phyloP scores from a whole-genome alignment of 2,797 vertebrate genomes.

The Philypnodon macrostomus region DNA sequence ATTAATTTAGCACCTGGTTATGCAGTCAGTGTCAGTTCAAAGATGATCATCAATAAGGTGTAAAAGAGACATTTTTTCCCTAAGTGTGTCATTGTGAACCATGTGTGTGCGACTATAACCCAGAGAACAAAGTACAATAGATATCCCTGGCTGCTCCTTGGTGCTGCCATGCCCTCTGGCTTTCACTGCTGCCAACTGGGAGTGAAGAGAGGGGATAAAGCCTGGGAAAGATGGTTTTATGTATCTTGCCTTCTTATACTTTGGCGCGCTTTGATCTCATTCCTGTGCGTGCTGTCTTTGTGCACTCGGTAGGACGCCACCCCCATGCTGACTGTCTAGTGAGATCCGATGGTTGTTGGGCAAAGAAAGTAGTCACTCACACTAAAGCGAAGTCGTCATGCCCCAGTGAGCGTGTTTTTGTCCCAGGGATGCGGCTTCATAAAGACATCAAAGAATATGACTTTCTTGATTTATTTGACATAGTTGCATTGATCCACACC shows the following conservation, averaged over 20 bases:
- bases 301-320: constrained; percentile 43
- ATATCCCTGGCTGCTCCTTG: constrained; percentile 44
- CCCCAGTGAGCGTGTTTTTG: constrained; percentile 1
- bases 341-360: constrained; percentile 48
- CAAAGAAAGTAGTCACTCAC: constrained; percentile 34
- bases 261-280: constrained; percentile 61
- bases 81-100: constrained; percentile 16
- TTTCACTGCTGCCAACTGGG: constrained; percentile 46
- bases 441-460: constrained; percentile 56
- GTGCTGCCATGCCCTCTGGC: constrained; percentile 54
- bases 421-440: constrained; percentile 29
- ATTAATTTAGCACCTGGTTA: background rate
- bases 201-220: constrained; percentile 36
- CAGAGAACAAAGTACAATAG: constrained; percentile 15
- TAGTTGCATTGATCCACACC: constrained; percentile 32
- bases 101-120: constrained; percentile 16
- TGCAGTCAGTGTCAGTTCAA: background rate
- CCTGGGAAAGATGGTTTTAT: constrained; percentile 48
- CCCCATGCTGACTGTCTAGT: constrained; percentile 52
- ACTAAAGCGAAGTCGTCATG: constrained; percentile 26
- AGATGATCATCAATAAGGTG: background rate
- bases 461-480: constrained; percentile 44
- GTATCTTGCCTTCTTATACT: constrained; percentile 51
- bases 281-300: constrained; percentile 43
- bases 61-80: constrained; percentile 9